phyloP scores from a whole-genome alignment of 2,888 invertebrate genomes.

The Vandiemenella viatica region DNA sequence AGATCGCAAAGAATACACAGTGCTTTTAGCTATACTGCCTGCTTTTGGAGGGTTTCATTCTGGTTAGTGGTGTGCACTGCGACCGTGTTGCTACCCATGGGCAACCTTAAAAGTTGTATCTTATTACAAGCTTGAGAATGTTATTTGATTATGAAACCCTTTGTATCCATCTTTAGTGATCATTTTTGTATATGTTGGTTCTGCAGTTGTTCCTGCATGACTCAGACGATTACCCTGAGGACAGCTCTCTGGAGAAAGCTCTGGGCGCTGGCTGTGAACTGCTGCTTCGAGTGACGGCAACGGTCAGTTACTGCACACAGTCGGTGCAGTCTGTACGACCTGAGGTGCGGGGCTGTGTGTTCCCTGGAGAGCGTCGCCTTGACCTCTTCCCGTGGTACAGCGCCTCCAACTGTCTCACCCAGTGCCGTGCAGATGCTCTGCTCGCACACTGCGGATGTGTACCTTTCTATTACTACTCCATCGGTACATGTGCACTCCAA shows the following conservation, averaged over 20 bases:
- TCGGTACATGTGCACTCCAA: conserved; percentile 2
- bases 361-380: conserved; percentile 5
- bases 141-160: no score
- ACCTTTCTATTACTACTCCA: conserved; percentile 9
- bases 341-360: conserved; percentile 6
- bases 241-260: conserved; percentile 7
- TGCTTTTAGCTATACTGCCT: no score
- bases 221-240: conserved; percentile 9
- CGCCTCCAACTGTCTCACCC: conserved; percentile 9
- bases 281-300: conserved; percentile 6
- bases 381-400: conserved; percentile 7
- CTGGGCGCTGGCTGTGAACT: conserved; percentile 8
- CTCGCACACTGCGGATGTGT: conserved; percentile 8
- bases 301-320: conserved; percentile 5
- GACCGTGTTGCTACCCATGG: no score
- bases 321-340: conserved; percentile 2
- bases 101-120: no score
- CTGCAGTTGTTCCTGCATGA: conserved; percentile 9
- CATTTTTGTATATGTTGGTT: no score
- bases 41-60: no score
- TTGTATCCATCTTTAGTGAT: no score
- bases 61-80: no score
- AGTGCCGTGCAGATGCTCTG: conserved; percentile 7
- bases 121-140: no score
- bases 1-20: no score